Conservation (phyloP, 2,113 vertebrate genomes). For the Spea bombifrons region DNA sequence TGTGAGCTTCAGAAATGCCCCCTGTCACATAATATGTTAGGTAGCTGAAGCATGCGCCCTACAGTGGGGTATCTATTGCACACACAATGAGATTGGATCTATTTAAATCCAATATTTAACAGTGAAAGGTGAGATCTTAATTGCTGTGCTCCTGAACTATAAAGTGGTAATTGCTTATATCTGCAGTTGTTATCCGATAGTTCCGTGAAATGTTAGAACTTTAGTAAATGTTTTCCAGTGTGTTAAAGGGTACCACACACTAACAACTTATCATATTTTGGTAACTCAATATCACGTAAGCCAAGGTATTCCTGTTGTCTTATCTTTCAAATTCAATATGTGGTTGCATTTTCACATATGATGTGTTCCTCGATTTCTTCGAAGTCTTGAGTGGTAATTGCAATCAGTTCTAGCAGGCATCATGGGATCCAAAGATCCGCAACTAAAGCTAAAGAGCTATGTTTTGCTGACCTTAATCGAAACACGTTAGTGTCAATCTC, state of each 20-base stretch:
- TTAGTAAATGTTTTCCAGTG: conserved; percentile 20
- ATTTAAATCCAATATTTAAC: conserved; percentile 44
- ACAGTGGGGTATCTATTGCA: conserved; percentile 30
- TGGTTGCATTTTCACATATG: neutral
- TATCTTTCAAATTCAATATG: neutral
- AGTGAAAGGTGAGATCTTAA: conserved; percentile 51
- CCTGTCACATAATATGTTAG: neutral
- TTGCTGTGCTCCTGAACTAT: conserved; percentile 45
- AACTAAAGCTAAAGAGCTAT: too few species aligned
- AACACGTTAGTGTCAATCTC: too few species aligned
- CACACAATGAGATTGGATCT: conserved; percentile 26
- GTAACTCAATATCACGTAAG: conserved; percentile 19
- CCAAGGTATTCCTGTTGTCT: neutral
- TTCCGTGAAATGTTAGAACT: conserved; percentile 45
- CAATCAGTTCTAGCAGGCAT: too few species aligned
- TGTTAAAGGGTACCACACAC: conserved; percentile 27
- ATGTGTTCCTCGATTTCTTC: too few species aligned
- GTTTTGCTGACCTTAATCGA: too few species aligned
- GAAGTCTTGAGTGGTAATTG: too few species aligned
- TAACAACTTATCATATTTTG: neutral
- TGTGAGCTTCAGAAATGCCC: conserved; percentile 20
- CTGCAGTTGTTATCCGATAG: conserved; percentile 24
- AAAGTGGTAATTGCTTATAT: conserved; percentile 47
- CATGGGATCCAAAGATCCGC: too few species aligned
- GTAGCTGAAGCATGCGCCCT: conserved; percentile 28